These are phyloP conservation scores for Tipula vernalis DNA, from an alignment of 2,888 invertebrate species.

Conservation along the genomic window DNA sequence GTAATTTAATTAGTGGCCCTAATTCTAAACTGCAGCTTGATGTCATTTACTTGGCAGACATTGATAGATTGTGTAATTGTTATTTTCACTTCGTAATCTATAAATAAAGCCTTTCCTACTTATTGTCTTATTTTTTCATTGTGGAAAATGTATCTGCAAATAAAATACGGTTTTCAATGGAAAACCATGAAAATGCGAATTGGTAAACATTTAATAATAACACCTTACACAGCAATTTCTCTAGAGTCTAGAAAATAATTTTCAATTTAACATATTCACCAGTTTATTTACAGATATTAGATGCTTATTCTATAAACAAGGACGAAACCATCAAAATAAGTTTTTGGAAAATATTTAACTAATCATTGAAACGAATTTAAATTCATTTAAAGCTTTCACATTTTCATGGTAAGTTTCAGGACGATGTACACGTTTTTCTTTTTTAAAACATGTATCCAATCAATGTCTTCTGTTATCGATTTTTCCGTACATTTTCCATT, in stretches of 20 bases:
- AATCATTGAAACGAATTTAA: too few relatives aligned
- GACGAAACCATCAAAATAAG: background rate
- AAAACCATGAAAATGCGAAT: background rate
- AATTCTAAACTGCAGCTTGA: too few relatives aligned
- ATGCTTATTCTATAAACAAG: background rate
- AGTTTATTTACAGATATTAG: background rate
- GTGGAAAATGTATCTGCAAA: background rate
- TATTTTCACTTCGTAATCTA: background rate
- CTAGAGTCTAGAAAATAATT: background rate
- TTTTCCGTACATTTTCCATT: background rate
- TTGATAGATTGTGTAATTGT: background rate
- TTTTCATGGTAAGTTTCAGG: too few relatives aligned
- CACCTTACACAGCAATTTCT: background rate
- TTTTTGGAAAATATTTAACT: background rate
- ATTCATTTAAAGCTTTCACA: too few relatives aligned
- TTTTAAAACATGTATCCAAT: background rate
- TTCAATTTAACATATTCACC: background rate
- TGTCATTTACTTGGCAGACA: too few relatives aligned
- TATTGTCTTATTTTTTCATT: background rate
- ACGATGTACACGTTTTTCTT: background rate
- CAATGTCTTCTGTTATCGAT: background rate
- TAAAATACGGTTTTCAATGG: background rate
- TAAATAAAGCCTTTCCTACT: background rate
- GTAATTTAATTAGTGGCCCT: too few relatives aligned
- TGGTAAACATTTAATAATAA: background rate